Base-by-base conservation (phyloP, 2,888 invertebrate genomes). In the Cyaniris semiargus region DNA sequence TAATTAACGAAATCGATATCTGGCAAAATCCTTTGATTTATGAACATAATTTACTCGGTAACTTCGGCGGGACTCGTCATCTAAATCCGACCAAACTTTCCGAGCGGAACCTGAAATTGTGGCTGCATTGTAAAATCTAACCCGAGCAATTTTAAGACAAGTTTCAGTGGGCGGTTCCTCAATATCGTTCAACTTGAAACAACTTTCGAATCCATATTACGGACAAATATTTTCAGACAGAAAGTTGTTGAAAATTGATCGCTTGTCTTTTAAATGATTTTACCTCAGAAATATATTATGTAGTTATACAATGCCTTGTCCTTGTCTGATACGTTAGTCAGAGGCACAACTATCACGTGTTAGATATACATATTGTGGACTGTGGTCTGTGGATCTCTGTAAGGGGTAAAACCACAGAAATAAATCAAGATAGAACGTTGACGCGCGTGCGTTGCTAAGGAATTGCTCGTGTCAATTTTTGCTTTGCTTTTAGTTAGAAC, bases 41-140 rank as follows among this genome's bases (percentile, higher is more conserved):
- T 86, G 86, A 86, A 82, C 83, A 85, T 87, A 86, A 87, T 89
- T 87, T 87, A 90, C 86, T 85, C 83, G 84, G 84, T 84, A 83
- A 85, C 84, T 85, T 83, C 78, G 70, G 81, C 87, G 87, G 85
- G 86, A 85, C 78, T 84, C 84, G 27, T 86, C 86, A 85, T 87
- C 87, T 86, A 85, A 86, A 87, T 89, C 87, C 85, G 76, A 48
- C n/a, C 13, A 76, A 76, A 76, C 76, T 76, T 70, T 76, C 27
- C 70, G 21, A 76, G 70, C 70, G 34, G 48, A 70, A 71, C 76
- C 70, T 34, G 34, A 48, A 66, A 76, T 60, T 53, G 34, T 18
- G 76, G 53, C 56, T 31, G 21, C 70, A 76, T 27, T 44, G 76
- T 76, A 71, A 71, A 38, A 38, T 71, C 71, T 71, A 31, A 66